Evolutionary conservation across 2,113 vertebrate genomes (phyloP).

Genomic region (Uropsilus gracilis): DNA sequence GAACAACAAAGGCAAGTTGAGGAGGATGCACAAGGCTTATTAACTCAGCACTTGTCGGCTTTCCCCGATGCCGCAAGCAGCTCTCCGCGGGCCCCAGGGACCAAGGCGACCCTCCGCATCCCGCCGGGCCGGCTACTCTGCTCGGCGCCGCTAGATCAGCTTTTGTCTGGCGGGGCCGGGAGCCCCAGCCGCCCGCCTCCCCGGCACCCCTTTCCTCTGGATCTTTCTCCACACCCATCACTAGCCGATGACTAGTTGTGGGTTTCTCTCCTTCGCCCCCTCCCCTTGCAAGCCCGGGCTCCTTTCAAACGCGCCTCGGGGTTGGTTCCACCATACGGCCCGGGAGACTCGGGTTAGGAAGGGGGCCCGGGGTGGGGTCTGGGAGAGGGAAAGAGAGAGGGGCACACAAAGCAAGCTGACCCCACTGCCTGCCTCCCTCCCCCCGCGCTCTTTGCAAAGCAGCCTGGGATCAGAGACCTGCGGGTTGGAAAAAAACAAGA

Average conservation of each 20-base stretch:
- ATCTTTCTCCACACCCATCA: slow-evolving; percentile 67
- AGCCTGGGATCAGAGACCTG: slow-evolving; percentile 22
- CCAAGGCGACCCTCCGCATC: background rate
- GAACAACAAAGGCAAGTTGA: slow-evolving; percentile 81
- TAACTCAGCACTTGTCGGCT: slow-evolving; percentile 53
- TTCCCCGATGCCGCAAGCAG: background rate
- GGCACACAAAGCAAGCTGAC: slow-evolving; percentile 71
- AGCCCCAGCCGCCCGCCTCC: slow-evolving; percentile 3
- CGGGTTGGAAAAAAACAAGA: background rate
- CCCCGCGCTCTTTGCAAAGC: background rate
- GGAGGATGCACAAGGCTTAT: slow-evolving; percentile 53
- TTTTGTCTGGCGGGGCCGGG: slow-evolving; percentile 71
- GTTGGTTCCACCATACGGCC: background rate
- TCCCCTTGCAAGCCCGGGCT: background rate
- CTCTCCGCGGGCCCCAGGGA: background rate
- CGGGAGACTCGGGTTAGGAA: background rate
- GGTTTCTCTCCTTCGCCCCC: background rate
- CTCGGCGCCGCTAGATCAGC: slow-evolving; percentile 1
- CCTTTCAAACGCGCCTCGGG: background rate
- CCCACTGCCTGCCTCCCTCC: background rate
- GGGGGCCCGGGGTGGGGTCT: slow-evolving; percentile 69
- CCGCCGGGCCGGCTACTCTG: background rate
- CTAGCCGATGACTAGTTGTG: slow-evolving; percentile 33
- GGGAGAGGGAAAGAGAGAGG: background rate
- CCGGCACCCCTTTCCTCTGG: slow-evolving; percentile 35